Evolutionary conservation across 2,797 vertebrate genomes (phyloP), one percentile per base, ranked within the genome.

Genomic region (Coccyzus lansbergi): DNA sequence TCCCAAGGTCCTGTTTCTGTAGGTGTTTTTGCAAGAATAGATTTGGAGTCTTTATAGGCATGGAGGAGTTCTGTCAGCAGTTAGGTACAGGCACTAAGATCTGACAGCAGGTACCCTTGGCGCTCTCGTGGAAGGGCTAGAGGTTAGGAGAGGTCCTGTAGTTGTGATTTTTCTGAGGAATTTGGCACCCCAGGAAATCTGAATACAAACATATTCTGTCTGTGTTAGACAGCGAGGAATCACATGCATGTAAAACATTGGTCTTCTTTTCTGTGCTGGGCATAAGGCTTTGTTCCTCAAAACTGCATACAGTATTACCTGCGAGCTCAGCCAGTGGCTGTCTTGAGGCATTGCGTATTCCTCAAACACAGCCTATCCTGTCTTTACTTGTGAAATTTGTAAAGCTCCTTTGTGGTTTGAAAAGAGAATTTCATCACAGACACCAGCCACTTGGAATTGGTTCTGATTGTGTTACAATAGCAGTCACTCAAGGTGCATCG

Each of bases 281-380:
- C n/a, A 16, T 8, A 15, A 83, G 22, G 17, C 56, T 85, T 78
- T 80, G 64, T 80, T 92, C 77, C 6, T 3, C 56, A 28, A 31
- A 74, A 56, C 10, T 4, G 13, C 5, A 4, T 55, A 12, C 22
- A 29, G 19, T 8, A 6, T 70, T 29, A 46, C 63, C 79, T 51
- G 60, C 8, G 79, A 59, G 79, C 71, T 67, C 42, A 31, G 63
- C 48, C 52, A 19, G 28, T 8, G 46, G 31, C 83, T 56, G 46
- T 19, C 22, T 2, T 2, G 15, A 46, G 58, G 12, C 3, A 0
- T 4, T 60, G 31, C 56, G n/a, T 20, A 9, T 53, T 53, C 65
- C 80, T 77, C 69, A n/a, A 6, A 34, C 29, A 20, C 51, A 62
- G 28, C 46, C 48, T 77, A 26, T 29, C 9, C 67, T 29, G 7